Percentiles rank a stretch among this genome's conserved stretches.
Evolutionary conservation across 2,888 invertebrate species (phyloP).

Genomic region (Tribolium freemani): DNA sequence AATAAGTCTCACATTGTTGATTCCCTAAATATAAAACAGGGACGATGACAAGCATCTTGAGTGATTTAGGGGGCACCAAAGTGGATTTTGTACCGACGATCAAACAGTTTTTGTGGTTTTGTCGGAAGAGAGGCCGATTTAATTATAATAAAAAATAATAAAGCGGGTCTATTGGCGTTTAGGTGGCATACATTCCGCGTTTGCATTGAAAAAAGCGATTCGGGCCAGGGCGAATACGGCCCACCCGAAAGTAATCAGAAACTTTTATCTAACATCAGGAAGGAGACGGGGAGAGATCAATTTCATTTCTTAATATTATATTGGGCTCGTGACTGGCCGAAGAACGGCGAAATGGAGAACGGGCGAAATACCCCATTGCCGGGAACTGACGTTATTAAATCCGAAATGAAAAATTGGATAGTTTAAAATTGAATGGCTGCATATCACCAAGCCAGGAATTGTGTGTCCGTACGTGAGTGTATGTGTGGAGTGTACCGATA

Average conservation of each 20-base stretch:
- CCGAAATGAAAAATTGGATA: conserved; percentile 69
- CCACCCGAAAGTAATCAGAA: conserved; percentile 65
- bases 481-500: conserved; percentile 36
- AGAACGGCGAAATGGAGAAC: conserved; percentile 56
- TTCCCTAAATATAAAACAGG: conserved; percentile 30
- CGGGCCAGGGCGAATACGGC: conserved; percentile 47
- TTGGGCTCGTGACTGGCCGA: conserved; percentile 66
- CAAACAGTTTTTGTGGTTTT: not conserved
- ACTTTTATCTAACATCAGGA: conserved; percentile 65
- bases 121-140: not conserved
- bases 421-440: conserved; percentile 68
- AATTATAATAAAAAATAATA: conserved; percentile 27
- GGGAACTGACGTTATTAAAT: conserved; percentile 68
- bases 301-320: conserved; percentile 68
- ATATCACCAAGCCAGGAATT: conserved; percentile 60
- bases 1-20: conserved; percentile 32
- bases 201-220: conserved; percentile 35
- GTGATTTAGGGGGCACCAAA: not conserved
- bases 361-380: conserved; percentile 59
- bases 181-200: conserved; percentile 38
- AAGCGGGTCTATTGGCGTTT: conserved; percentile 8
- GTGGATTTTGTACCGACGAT: not conserved
- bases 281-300: conserved; percentile 63
- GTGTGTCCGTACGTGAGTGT: conserved; percentile 55
- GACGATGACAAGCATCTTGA: conserved; percentile 13